These are phyloP conservation scores for Drosophila simulans DNA, from an alignment of 1,140 invertebrate genomes.

Conservation along the genomic window DNA sequence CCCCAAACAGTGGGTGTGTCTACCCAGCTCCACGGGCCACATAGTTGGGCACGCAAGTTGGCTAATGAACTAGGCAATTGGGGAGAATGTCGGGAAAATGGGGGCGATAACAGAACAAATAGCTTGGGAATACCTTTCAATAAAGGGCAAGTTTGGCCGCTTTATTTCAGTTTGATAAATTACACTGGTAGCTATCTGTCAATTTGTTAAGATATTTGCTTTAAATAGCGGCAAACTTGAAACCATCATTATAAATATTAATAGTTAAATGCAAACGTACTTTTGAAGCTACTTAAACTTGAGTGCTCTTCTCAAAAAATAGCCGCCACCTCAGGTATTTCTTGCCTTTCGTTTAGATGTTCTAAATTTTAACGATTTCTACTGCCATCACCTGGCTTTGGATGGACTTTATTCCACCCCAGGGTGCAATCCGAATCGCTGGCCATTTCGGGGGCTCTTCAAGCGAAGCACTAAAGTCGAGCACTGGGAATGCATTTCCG, in stretches of 20 bases:
- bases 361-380: not conserved
- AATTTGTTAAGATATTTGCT: not conserved
- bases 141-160: slow-evolving; percentile 14
- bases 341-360: not conserved
- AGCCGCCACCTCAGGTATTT: not conserved
- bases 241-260: not conserved
- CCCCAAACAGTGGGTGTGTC: slow-evolving; percentile 10
- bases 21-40: not conserved
- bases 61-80: slow-evolving; percentile 25
- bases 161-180: slow-evolving; percentile 16
- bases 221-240: not conserved
- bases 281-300: not conserved
- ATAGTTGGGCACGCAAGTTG: slow-evolving; percentile 32
- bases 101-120: slow-evolving; percentile 25
- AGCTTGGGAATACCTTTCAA: slow-evolving; percentile 41
- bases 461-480: slow-evolving; percentile 39
- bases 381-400: not conserved
- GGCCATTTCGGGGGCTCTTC: slow-evolving; percentile 22
- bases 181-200: not conserved
- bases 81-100: not conserved
- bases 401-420: not conserved
- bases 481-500: slow-evolving; percentile 61
- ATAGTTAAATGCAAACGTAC: not conserved
- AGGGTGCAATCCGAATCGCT: slow-evolving; percentile 1
- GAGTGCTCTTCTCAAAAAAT: not conserved